Conservation (phyloP, 1,140 invertebrate genomes). For the Nixonia krombeini region DNA sequence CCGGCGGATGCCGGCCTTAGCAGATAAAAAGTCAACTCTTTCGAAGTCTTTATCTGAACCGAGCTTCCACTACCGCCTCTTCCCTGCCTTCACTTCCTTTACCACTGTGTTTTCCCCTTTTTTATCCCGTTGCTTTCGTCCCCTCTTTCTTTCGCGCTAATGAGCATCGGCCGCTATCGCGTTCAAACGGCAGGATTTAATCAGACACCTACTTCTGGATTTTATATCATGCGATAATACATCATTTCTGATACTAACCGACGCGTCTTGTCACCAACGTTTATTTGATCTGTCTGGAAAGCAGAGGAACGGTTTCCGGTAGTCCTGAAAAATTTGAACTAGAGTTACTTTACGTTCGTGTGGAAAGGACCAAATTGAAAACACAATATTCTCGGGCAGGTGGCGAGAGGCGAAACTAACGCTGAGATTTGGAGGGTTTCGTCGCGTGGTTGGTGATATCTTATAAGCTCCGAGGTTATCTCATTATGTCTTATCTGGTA, state of each 20-base stretch:
- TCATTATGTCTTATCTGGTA: conserved; percentile 68
- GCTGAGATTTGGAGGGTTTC: conserved; percentile 68
- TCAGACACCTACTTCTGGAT: neutral
- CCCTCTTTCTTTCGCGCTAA: conserved; percentile 35
- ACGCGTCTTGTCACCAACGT: too few relatives aligned
- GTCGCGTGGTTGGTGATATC: conserved; percentile 68
- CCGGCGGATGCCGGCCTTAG: conserved; percentile 67
- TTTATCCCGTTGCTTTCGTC: neutral
- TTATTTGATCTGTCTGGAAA: too few relatives aligned
- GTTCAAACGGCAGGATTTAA: conserved; percentile 8
- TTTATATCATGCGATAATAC: too few relatives aligned
- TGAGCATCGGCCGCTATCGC: conserved; percentile 18
- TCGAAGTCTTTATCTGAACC: conserved; percentile 65
- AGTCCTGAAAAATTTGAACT: too few relatives aligned
- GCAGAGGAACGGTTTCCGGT: too few relatives aligned
- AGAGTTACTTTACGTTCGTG: too few relatives aligned
- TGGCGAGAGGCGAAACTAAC: conserved; percentile 54
- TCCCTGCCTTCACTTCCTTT: conserved; percentile 14
- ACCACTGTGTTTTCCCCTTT: neutral
- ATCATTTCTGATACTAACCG: too few relatives aligned
- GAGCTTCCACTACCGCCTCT: conserved; percentile 36
- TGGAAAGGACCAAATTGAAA: conserved; percentile 29
- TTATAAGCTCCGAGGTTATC: conserved; percentile 68
- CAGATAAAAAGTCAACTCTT: conserved; percentile 67
- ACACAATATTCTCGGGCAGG: conserved; percentile 39